Base-by-base conservation (phyloP, 2,888 invertebrate species). In the Apamea sordens region DNA sequence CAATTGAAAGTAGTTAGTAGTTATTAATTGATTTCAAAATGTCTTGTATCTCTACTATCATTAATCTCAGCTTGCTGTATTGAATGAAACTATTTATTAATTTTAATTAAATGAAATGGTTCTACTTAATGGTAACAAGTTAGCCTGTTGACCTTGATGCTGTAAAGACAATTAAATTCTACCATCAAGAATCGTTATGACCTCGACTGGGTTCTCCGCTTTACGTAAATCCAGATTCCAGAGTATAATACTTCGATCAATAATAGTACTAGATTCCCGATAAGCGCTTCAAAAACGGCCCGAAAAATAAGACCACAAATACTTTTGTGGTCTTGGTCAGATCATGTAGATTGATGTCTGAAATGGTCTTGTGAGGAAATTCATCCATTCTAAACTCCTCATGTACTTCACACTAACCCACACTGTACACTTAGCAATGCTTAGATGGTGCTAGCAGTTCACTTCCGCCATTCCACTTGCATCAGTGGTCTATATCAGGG, bases 21-120 rank as follows among this genome's bases (percentile, higher is more conserved):
- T 69, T 63, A 79, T 84, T 36, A 72, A 84, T 84, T 63, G 72
- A 59, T 69, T 84, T 79, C 63, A 72, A 84, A 84, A 63, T 15
- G 63, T 32, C 8, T 61, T 50, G n/a, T 50, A 50, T 24, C 11
- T 15, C n/a, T 53, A 10, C 44, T 63, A 79, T 84, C 71, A 68
- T 82, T 68, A 61, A 83, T 82, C 67, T 41, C 10, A 10, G 64
- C 24, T 15, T 28, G 71, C 56, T 64, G 5, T 15, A 24, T 24
- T 73, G 50, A 77, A 70, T 44, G 21, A 76, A 61, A 76, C 59
- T 2, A 53, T 82, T 82, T 59, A 79, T 80, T 80, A 8, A 67
- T 67, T 74, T 59, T 28, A 28, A 56, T 73, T 53, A 68, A 67
- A 47, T 41, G 0, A 67, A 77, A 68, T 44, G 7, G 21, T 53